Percentiles rank a stretch among this genome's conserved stretches.
Evolutionary conservation across 2,888 invertebrate genomes (phyloP).

Genomic region (Crocallis elinguaria): DNA sequence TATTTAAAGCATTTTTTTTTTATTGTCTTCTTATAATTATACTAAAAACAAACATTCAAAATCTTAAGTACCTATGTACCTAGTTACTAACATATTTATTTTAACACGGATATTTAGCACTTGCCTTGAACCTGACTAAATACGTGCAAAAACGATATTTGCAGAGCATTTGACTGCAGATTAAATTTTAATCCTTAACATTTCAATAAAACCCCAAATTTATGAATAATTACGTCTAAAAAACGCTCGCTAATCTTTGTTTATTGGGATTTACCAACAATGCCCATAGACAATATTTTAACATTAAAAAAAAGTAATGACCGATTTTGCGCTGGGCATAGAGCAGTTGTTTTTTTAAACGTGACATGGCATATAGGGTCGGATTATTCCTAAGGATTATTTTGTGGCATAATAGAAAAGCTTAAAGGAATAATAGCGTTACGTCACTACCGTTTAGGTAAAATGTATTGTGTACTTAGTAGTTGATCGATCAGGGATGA

Average conservation of each 20-base stretch:
- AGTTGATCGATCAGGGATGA: slow-evolving; percentile 24
- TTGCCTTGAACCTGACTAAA: neutral
- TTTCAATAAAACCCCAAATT: slow-evolving; percentile 59
- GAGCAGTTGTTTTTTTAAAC: slow-evolving; percentile 46
- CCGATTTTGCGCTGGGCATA: slow-evolving; percentile 38
- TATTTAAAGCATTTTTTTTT: too few species aligned
- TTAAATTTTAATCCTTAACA: slow-evolving; percentile 53
- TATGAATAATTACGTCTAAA: slow-evolving; percentile 37
- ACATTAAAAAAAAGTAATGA: slow-evolving; percentile 59
- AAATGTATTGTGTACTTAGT: slow-evolving; percentile 14
- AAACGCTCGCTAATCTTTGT: slow-evolving; percentile 66
- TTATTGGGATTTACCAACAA: slow-evolving; percentile 52
- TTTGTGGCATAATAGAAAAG: slow-evolving; percentile 33
- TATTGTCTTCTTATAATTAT: too few species aligned
- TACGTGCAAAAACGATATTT: slow-evolving; percentile 42
- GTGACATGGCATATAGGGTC: slow-evolving; percentile 60
- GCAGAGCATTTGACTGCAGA: slow-evolving; percentile 49
- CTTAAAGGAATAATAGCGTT: slow-evolving; percentile 6
- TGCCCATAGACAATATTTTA: slow-evolving; percentile 43
- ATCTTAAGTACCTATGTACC: too few species aligned
- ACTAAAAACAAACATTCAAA: too few species aligned
- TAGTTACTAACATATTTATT: too few species aligned
- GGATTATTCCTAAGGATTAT: slow-evolving; percentile 45
- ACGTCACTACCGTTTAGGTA: slow-evolving; percentile 16
- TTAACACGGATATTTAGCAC: neutral